A percentile compares a stretch with the other conserved stretches of the same genome.
phyloP scores from a whole-genome alignment of 2,888 invertebrate genomes.

The Epiblema foenella region DNA sequence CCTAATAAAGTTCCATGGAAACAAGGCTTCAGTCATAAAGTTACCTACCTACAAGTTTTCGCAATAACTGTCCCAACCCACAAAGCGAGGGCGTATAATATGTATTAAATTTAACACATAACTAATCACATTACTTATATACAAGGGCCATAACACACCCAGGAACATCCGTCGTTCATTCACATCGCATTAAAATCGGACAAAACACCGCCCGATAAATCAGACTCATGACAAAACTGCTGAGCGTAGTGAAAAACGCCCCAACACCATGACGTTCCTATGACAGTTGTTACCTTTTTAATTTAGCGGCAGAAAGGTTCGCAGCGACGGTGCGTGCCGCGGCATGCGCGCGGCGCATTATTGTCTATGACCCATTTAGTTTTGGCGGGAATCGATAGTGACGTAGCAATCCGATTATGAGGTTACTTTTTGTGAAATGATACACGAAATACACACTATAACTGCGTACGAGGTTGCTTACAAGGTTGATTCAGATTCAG shows the following conservation, averaged over 20 bases:
- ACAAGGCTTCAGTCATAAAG: no score
- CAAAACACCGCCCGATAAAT: constrained; percentile 41
- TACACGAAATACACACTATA: neutral
- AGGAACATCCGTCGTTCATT: constrained; percentile 36
- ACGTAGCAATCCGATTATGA: constrained; percentile 34
- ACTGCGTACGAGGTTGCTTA: neutral
- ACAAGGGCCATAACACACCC: constrained; percentile 13
- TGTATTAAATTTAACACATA: constrained; percentile 15
- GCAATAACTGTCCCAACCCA: constrained; percentile 2
- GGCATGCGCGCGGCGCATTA: constrained; percentile 72
- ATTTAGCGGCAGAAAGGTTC: constrained; percentile 22
- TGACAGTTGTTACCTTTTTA: constrained; percentile 17
- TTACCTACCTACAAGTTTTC: neutral
- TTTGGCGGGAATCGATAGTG: constrained; percentile 43
- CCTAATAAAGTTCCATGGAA: no score
- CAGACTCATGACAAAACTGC: constrained; percentile 21
- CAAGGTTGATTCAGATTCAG: neutral
- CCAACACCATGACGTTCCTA: neutral
- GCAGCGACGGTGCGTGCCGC: constrained; percentile 65
- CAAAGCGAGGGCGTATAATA: constrained; percentile 22
- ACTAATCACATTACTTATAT: constrained; percentile 23
- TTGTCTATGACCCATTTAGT: constrained; percentile 45
- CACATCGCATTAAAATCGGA: constrained; percentile 36
- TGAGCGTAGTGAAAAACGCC: neutral
- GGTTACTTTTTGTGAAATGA: constrained; percentile 25